These are phyloP conservation scores for Drosophila navojoa DNA, from an alignment of 1,140 invertebrate species.

Conservation along the genomic window DNA sequence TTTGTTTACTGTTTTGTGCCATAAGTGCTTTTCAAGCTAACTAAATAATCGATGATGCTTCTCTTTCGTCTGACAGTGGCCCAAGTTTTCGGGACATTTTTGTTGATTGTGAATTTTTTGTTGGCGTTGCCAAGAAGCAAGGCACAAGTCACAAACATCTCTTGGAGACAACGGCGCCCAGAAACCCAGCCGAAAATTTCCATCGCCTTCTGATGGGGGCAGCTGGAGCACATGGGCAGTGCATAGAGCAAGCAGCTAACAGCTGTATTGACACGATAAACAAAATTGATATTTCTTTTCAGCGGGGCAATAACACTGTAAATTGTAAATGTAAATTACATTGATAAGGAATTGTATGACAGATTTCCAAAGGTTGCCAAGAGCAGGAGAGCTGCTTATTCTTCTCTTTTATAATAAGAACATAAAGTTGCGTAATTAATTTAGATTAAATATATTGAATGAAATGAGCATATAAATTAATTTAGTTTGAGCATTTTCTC, in stretches of 20 bases:
- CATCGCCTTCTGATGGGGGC: not conserved
- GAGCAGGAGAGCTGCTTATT: not conserved
- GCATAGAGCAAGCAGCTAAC: not conserved
- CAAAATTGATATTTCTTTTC: constrained; percentile 34
- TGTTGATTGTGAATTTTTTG: constrained; percentile 29
- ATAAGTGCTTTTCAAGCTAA: constrained; percentile 47
- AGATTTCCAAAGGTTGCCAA: not conserved
- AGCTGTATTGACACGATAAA: constrained; percentile 55
- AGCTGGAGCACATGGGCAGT: not conserved
- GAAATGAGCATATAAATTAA: no score
- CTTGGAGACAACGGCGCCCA: constrained; percentile 37
- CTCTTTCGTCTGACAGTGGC: constrained; percentile 18
- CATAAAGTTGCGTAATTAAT: no score
- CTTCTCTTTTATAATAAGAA: not conserved
- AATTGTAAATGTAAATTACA: not conserved
- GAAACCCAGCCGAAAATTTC: constrained; percentile 1
- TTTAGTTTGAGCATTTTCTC: no score
- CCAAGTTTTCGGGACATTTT: constrained; percentile 32
- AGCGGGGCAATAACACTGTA: not conserved
- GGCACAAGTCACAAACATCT: constrained; percentile 29
- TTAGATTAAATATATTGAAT: no score
- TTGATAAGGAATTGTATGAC: not conserved
- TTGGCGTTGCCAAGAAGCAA: constrained; percentile 22
- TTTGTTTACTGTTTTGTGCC: constrained; percentile 41
- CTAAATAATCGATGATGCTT: constrained; percentile 48